A percentile compares a stretch with the other conserved stretches of the same genome.
Conservation (phyloP, 92 coral and sea anemone species). For the Pocillopora meandrina region DNA sequence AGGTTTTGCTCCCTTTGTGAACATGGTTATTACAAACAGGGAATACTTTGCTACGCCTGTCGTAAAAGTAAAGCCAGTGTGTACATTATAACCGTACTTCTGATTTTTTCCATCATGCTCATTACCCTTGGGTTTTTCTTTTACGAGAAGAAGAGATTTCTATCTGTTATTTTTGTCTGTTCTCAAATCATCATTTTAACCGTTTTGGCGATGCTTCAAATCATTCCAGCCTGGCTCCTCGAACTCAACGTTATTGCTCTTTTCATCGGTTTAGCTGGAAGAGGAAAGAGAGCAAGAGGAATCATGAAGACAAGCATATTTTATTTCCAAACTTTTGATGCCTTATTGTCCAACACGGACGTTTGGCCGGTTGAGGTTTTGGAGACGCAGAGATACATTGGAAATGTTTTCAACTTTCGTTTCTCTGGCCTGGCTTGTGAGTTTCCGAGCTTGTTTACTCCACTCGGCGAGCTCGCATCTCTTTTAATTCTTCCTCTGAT, state of each 20-base stretch:
- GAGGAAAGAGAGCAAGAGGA: constrained; percentile 61
- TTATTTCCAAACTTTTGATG: constrained; percentile 77
- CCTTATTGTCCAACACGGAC: constrained; percentile 63
- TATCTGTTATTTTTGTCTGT: constrained; percentile 4
- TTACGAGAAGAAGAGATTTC: constrained; percentile 35
- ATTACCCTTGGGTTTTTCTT: constrained; percentile 7
- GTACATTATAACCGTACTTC: constrained; percentile 12
- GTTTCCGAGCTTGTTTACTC: constrained; percentile 63
- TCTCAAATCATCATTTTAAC: constrained; percentile 28
- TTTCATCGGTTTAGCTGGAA: constrained; percentile 66
- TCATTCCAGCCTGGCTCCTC: constrained; percentile 68
- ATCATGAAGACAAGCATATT: constrained; percentile 68
- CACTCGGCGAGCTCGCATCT: constrained; percentile 59
- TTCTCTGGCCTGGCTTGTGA: constrained; percentile 76
- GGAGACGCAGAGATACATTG: constrained; percentile 60
- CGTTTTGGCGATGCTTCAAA: constrained; percentile 42
- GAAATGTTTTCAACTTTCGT: constrained; percentile 71
- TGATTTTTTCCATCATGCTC: constrained; percentile 7
- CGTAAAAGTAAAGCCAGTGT: not conserved
- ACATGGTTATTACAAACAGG: constrained; percentile 56
- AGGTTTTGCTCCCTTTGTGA: constrained; percentile 62
- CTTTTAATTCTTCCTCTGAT: constrained; percentile 60
- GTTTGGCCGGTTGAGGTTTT: constrained; percentile 68
- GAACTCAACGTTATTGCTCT: constrained; percentile 58
- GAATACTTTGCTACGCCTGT: constrained; percentile 51